Evolutionary conservation across 2,888 invertebrate genomes (phyloP), one percentile per base, ranked within the genome.

Genomic region (Luperina testacea): DNA sequence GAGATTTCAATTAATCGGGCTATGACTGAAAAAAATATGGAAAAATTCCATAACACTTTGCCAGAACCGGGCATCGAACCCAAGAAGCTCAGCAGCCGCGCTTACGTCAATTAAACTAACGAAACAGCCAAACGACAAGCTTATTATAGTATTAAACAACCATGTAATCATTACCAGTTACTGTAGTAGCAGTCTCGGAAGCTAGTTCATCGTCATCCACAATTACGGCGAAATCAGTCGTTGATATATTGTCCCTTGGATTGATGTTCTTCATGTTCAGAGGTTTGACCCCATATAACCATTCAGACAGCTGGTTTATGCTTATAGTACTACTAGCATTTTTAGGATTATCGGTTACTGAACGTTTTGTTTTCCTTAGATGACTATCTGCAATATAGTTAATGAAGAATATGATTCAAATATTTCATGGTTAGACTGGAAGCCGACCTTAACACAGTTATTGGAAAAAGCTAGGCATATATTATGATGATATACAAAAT

Each of bases 261-360:
- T 72, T 73, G 51, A 20, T 57, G 1, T 57, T 38, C n/a, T 38
- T 42, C 3, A 32, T 5, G 4, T n/a, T 20, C 15, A 78, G 57
- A 9, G 84, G 83, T 45, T 84, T 86, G 6, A 72, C 81, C 20
- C 87, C 92, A 68, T 92, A 92, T 67, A 92, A 76, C 93, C 93
- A 93, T 65, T 92, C 88, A 0, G 90, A 80, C 45, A 92, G 78
- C 38, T 93, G 87, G 32, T 87, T 86, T 27, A 89, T 81, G 1
- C 80, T 85, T 4, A 90, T 59, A 71, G 84, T 83, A 20, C 73
- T 84, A 0, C 61, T 32, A 65, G 24, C 3, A 15, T 61, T 71
- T 57, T 53, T 64, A 5, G 77, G 70, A 20, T 78, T 81, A 17
- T 81, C 48, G 2, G 71, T 81, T 13, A 82, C 51, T 1, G 91